Percentiles rank a stretch among this genome's conserved stretches.
Conservation (phyloP, 2,888 invertebrate species). For the Sericinus montela region DNA sequence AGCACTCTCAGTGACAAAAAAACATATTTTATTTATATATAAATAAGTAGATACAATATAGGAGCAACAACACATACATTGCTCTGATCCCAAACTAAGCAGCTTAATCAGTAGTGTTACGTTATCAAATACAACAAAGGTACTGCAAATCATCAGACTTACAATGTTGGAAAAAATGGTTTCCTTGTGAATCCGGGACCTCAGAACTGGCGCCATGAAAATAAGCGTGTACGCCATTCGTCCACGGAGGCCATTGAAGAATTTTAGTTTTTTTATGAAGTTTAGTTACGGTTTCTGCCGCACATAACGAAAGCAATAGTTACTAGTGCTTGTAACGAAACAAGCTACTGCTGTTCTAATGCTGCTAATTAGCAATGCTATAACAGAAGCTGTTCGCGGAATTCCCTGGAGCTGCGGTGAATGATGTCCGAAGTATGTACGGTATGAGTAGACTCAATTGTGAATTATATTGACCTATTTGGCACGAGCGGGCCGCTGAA, state of each 20-base stretch:
- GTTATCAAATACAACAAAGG: no score
- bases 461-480: slow-evolving; percentile 17
- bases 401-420: not conserved
- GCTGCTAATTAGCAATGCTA: slow-evolving; percentile 4
- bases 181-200: no score
- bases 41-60: no score
- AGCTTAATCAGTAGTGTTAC: no score
- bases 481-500: slow-evolving; percentile 9
- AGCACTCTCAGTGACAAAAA: no score
- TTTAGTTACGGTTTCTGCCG: not conserved
- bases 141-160: no score
- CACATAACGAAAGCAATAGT: not conserved
- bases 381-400: slow-evolving; percentile 3
- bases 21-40: no score
- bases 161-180: no score
- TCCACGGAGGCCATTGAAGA: not conserved
- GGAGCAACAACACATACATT: no score
- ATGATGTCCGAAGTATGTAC: not conserved
- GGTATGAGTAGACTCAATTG: slow-evolving; percentile 5
- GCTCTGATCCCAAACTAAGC: no score
- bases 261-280: not conserved
- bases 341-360: not conserved
- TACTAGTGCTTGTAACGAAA: not conserved
- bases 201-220: no score
- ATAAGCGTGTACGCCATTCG: no score